phyloP scores from a whole-genome alignment of 2,797 vertebrate species.

The Eupleurogrammus muticus region DNA sequence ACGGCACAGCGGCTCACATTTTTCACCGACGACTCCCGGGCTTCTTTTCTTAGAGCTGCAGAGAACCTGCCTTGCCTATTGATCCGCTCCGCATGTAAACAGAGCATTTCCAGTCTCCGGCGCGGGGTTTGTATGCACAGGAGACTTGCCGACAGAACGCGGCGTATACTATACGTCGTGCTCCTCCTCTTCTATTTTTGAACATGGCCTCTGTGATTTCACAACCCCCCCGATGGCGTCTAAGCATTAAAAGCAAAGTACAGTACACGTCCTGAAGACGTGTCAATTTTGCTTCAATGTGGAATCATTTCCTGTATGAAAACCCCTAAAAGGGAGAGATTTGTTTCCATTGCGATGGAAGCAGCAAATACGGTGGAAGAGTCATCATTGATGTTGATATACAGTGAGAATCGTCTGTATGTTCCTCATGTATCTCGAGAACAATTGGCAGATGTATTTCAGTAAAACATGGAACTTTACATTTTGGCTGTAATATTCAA shows the following conservation, averaged over 20 bases:
- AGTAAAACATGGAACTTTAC: no score
- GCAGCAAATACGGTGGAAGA: conserved; percentile 3
- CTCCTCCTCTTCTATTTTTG: conserved; percentile 65
- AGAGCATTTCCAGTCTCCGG: conserved; percentile 54
- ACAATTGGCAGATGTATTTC: no score
- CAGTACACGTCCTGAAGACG: conserved; percentile 33
- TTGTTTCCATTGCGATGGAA: conserved; percentile 2
- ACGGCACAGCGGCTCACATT: conserved; percentile 14
- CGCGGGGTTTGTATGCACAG: conserved; percentile 66
- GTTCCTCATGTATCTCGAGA: no score
- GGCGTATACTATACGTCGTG: conserved; percentile 36
- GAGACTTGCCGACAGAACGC: conserved; percentile 56
- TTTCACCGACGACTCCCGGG: conserved; percentile 23
- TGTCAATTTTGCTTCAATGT: conserved; percentile 28
- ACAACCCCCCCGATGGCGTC: conserved; percentile 50
- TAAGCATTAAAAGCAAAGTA: conserved; percentile 47
- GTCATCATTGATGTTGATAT: background rate
- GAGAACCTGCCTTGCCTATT: conserved; percentile 65
- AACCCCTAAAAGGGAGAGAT: background rate
- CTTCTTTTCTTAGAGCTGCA: conserved; percentile 69
- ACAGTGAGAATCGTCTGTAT: no score
- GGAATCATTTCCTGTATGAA: conserved; percentile 23
- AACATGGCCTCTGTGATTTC: conserved; percentile 53
- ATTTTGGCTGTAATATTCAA: no score
- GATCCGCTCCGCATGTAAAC: conserved; percentile 71